These are phyloP conservation scores for Elmis aenea DNA, from an alignment of 2,888 invertebrate species.

Conservation along the genomic window DNA sequence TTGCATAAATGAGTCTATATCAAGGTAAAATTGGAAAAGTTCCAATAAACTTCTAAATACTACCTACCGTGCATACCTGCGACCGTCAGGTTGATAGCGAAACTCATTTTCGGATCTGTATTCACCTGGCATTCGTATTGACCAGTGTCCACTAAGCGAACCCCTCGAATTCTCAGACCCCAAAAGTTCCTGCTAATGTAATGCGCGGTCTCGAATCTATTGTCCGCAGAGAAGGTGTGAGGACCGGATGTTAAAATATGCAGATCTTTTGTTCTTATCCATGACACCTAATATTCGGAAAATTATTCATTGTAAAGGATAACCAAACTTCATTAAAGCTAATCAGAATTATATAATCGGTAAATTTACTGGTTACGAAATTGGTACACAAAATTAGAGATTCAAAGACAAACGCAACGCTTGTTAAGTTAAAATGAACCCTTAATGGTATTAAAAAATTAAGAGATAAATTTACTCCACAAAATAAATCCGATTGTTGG, in stretches of 20 bases:
- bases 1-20: conserved; percentile 17
- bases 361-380: too few species aligned
- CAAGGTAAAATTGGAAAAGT: conserved; percentile 4
- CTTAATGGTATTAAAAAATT: too few species aligned
- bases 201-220: conserved; percentile 57
- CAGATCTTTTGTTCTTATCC: conserved; percentile 66
- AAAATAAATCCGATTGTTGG: too few species aligned
- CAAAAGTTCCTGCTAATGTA: conserved; percentile 52
- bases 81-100: conserved; percentile 60
- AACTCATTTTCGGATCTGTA: conserved; percentile 69
- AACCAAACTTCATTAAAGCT: too few species aligned
- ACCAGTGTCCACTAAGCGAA: conserved; percentile 58
- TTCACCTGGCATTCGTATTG: conserved; percentile 72
- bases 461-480: too few species aligned
- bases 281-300: conserved; percentile 58
- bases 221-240: conserved; percentile 63
- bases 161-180: conserved; percentile 57
- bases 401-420: too few species aligned
- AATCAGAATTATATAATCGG: too few species aligned
- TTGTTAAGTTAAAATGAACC: too few species aligned
- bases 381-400: too few species aligned
- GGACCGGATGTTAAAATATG: conserved; percentile 65
- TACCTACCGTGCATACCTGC: conserved; percentile 58
- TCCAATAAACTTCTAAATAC: too few species aligned
- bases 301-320: too few species aligned